phyloP scores from a whole-genome alignment of 1,140 invertebrate genomes.

The Euura saliciscinereae region DNA sequence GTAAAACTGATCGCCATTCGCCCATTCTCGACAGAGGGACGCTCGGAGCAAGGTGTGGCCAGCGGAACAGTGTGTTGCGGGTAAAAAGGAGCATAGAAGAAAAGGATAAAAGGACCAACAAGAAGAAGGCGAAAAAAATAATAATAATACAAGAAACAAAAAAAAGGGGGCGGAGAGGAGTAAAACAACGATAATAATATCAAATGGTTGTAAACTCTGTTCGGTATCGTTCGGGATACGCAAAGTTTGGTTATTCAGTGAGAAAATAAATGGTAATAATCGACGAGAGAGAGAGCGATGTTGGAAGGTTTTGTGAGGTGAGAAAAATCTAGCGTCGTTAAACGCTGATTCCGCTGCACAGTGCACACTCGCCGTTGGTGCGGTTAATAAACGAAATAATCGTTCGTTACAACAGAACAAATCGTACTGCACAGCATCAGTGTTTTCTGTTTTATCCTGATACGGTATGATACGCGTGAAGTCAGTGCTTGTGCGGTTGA shows the following conservation, averaged over 20 bases:
- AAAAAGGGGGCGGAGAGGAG: too few relatives aligned
- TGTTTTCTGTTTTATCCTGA: too few relatives aligned
- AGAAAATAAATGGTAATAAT: conserved; percentile 18
- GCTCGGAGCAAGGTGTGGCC: conserved; percentile 48
- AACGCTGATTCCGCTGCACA: neutral
- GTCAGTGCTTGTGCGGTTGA: too few relatives aligned
- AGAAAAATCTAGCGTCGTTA: neutral
- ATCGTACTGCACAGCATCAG: too few relatives aligned
- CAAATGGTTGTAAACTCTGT: too few relatives aligned
- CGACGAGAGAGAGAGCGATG: conserved; percentile 18
- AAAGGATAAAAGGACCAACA: neutral
- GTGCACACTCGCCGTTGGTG: neutral
- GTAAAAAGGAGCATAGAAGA: neutral
- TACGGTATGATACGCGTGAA: too few relatives aligned
- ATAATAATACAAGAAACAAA: neutral
- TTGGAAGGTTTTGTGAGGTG: conserved; percentile 4
- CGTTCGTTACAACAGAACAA: too few relatives aligned
- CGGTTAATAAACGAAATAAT: too few relatives aligned
- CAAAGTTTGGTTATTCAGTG: too few relatives aligned
- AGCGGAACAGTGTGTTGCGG: conserved; percentile 17
- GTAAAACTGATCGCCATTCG: conserved; percentile 36
- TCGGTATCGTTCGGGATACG: too few relatives aligned
- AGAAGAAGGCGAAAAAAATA: neutral
- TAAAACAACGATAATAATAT: too few relatives aligned
- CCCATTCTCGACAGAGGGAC: conserved; percentile 52